These are phyloP conservation scores for Anthophora plumipes DNA, from an alignment of 2,888 invertebrate species.

Conservation along the genomic window DNA sequence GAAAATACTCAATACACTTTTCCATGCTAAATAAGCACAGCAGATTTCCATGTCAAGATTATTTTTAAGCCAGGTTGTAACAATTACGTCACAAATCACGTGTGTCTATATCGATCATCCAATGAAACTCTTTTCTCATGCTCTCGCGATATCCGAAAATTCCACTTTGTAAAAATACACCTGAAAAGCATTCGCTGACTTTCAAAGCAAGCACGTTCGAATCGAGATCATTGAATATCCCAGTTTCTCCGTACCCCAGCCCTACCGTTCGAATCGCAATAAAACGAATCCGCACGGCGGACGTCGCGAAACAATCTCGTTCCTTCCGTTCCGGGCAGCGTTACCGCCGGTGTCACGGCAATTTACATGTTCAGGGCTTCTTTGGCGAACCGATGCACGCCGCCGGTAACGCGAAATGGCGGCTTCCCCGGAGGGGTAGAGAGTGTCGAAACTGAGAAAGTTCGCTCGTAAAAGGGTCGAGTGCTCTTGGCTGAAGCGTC, in stretches of 20 bases:
- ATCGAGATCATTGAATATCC: neutral
- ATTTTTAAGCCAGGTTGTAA: too few relatives aligned
- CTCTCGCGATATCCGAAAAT: neutral
- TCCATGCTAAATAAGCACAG: too few relatives aligned
- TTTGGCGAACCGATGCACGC: conserved; percentile 51
- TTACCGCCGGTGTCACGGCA: conserved; percentile 28
- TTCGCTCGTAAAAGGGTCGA: conserved; percentile 79
- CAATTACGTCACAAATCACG: neutral
- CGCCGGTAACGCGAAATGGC: conserved; percentile 60
- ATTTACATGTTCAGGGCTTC: conserved; percentile 62
- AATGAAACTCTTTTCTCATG: neutral
- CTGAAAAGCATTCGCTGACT: neutral
- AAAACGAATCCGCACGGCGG: conserved; percentile 8
- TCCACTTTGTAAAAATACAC: neutral
- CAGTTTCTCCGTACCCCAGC: neutral
- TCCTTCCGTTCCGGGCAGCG: neutral
- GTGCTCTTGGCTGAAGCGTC: conserved; percentile 60
- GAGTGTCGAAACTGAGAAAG: conserved; percentile 75
- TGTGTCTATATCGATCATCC: neutral
- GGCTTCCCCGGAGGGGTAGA: conserved; percentile 42
- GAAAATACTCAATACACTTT: too few relatives aligned
- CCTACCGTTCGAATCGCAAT: neutral
- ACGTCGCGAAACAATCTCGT: neutral
- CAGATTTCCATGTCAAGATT: too few relatives aligned
- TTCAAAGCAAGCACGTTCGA: neutral